A percentile compares a stretch with the other conserved stretches of the same genome.
Evolutionary conservation across 2,888 invertebrate species (phyloP).

Genomic region (Antheraea yamamai): DNA sequence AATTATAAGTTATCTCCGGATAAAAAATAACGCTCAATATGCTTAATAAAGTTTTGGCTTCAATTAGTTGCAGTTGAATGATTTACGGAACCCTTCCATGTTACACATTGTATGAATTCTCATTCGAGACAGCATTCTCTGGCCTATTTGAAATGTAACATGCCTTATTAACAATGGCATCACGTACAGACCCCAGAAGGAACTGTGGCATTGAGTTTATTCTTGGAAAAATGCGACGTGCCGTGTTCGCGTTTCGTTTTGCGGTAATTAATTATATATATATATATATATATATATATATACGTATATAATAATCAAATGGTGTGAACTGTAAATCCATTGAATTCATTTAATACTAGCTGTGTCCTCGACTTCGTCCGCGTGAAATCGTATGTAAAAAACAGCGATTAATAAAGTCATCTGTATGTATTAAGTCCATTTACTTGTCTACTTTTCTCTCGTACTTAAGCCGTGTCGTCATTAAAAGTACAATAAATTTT

Average conservation of each 20-base stretch:
- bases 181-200: constrained; percentile 15
- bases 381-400: too few species aligned
- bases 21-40: too few species aligned
- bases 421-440: too few species aligned
- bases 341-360: not conserved
- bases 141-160: constrained; percentile 16
- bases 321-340: not conserved
- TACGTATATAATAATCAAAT: not conserved
- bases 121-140: not conserved
- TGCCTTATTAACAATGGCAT: not conserved
- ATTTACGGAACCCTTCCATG: not conserved
- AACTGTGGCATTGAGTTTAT: constrained; percentile 13
- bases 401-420: too few species aligned
- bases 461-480: too few species aligned
- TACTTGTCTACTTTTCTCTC: too few species aligned
- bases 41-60: too few species aligned
- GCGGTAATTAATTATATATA: not conserved
- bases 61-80: not conserved
- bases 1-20: too few species aligned
- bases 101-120: constrained; percentile 13
- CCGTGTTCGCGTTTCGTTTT: not conserved
- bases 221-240: constrained; percentile 15
- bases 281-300: too few species aligned
- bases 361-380: too few species aligned
- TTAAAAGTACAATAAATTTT: too few species aligned